phyloP scores from a whole-genome alignment of 1,140 invertebrate species.

The Apocrypta bakeri region DNA sequence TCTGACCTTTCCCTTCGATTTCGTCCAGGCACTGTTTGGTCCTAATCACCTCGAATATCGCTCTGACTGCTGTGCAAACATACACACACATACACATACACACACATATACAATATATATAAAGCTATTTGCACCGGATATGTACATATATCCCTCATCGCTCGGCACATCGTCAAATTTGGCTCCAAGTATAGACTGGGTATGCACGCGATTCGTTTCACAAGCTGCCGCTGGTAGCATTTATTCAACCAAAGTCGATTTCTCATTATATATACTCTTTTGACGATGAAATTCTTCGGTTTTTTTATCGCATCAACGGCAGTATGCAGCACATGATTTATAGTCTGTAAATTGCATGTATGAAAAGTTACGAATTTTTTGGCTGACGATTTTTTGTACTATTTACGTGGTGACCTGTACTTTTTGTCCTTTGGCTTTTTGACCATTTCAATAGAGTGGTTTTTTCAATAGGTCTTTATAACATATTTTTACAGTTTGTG shows the following conservation, averaged over 20 bases:
- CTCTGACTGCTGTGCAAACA: background rate
- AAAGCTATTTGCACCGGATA: background rate
- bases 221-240: conserved; percentile 15
- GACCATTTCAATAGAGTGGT: too few relatives aligned
- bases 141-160: background rate
- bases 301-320: background rate
- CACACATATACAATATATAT: too few relatives aligned
- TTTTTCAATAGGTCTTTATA: too few relatives aligned
- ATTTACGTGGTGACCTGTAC: too few relatives aligned
- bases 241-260: conserved; percentile 53
- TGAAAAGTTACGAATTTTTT: too few relatives aligned
- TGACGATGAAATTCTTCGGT: conserved; percentile 45
- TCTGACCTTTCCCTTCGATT: conserved; percentile 56
- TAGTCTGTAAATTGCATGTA: too few relatives aligned
- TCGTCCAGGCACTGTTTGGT: conserved; percentile 46
- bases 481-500: too few relatives aligned
- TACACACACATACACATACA: background rate
- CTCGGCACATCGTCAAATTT: background rate
- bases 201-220: conserved; percentile 52
- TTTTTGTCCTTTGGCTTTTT: too few relatives aligned
- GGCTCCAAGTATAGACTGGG: conserved; percentile 20
- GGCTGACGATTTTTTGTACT: too few relatives aligned
- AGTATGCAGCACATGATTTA: too few relatives aligned
- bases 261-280: conserved; percentile 55
- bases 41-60: conserved; percentile 13